Conservation (phyloP, 2,888 invertebrate genomes). For the Ptychoptera contaminata region DNA sequence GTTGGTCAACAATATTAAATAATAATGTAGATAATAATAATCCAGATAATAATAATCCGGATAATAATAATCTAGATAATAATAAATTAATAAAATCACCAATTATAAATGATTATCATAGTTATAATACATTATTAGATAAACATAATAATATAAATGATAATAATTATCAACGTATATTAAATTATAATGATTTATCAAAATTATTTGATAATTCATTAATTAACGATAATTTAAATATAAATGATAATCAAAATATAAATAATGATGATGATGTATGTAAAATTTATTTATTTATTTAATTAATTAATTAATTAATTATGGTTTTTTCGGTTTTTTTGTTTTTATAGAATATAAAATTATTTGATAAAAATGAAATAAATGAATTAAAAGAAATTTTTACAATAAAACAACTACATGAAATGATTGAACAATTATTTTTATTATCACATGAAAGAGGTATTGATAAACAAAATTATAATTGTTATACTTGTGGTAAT, state of each 20-base stretch:
- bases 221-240: conserved; percentile 2
- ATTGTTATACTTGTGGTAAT: conserved; percentile 47
- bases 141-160: conserved; percentile 25
- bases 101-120: conserved; percentile 22
- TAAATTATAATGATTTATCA: conserved; percentile 48
- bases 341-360: conserved; percentile 19
- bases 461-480: conserved; percentile 71
- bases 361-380: conserved; percentile 41
- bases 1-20: conserved; percentile 38
- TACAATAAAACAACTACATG: conserved; percentile 37
- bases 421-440: conserved; percentile 49
- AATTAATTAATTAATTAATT: too few species aligned
- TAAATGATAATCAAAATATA: conserved; percentile 29
- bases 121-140: conserved; percentile 25
- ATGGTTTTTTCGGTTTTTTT: too few species aligned
- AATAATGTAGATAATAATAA: conserved; percentile 34
- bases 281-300: too few species aligned
- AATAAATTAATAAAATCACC: conserved; percentile 22
- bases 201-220: conserved; percentile 23
- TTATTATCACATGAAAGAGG: conserved; percentile 62
- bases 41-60: neutral
- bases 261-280: neutral
- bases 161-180: conserved; percentile 19
- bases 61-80: neutral
- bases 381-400: conserved; percentile 36